phyloP scores from a whole-genome alignment of 2,113 vertebrate genomes.

The Dasypus novemcinctus region DNA sequence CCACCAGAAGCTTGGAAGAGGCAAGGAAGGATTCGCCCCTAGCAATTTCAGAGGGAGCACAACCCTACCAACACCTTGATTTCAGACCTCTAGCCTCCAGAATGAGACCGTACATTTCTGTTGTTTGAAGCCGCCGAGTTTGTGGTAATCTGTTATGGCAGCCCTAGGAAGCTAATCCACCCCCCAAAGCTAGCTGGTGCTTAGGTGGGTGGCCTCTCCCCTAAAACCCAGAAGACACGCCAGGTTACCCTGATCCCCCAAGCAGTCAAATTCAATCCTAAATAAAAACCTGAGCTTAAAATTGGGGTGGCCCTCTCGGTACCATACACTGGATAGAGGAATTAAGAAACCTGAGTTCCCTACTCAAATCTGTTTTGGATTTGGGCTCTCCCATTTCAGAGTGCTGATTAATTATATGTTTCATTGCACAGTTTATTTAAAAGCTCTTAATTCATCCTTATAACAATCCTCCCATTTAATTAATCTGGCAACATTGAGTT shows the following conservation, averaged over 20 bases:
- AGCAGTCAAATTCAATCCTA: background rate
- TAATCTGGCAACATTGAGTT: constrained; percentile 2
- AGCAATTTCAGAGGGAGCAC: no score
- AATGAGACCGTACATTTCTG: no score
- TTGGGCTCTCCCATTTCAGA: constrained; percentile 4
- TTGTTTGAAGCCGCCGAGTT: no score
- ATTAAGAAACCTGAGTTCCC: background rate
- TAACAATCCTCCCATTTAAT: background rate
- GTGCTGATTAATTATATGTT: background rate
- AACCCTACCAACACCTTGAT: no score
- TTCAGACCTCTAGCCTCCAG: no score
- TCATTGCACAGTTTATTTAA: background rate
- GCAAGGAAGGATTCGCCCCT: no score
- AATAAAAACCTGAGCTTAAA: background rate
- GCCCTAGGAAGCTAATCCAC: no score
- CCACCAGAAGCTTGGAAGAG: no score
- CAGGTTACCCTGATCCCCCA: background rate
- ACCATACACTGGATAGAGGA: background rate
- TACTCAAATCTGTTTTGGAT: background rate
- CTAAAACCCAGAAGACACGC: background rate
- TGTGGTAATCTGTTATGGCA: no score
- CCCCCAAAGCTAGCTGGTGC: background rate
- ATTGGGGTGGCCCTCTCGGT: background rate
- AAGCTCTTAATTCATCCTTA: background rate
- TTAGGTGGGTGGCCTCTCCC: background rate